These are phyloP conservation scores for Eucriotettix oculatus DNA, from an alignment of 2,888 invertebrate genomes.

Conservation along the genomic window DNA sequence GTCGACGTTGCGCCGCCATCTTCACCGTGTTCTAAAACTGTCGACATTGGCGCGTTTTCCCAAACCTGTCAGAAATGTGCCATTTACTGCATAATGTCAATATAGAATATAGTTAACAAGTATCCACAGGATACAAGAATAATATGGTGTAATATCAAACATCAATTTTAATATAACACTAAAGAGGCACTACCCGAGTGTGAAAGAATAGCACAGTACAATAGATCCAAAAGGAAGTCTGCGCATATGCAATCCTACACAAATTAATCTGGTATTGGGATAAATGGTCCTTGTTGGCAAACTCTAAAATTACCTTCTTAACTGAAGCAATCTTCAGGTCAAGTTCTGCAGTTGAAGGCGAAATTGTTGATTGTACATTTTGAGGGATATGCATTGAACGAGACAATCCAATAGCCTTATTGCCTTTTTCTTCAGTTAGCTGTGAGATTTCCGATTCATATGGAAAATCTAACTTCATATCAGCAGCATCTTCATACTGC, in stretches of 20 bases:
- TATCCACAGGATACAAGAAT: too few relatives aligned
- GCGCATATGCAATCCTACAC: neutral
- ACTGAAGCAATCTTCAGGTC: slow-evolving; percentile 89
- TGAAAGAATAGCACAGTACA: too few relatives aligned
- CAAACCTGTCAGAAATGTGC: slow-evolving; percentile 35
- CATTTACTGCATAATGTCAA: too few relatives aligned
- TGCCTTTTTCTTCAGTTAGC: slow-evolving; percentile 52
- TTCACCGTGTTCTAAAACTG: slow-evolving; percentile 20
- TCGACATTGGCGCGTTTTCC: slow-evolving; percentile 39
- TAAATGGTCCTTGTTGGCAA: too few relatives aligned
- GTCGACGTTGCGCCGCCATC: slow-evolving; percentile 17
- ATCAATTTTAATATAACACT: too few relatives aligned
- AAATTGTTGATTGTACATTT: slow-evolving; percentile 53
- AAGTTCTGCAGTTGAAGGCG: slow-evolving; percentile 72
- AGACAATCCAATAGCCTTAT: slow-evolving; percentile 34
- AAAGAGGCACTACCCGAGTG: too few relatives aligned
- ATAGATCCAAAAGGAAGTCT: neutral
- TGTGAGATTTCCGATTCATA: slow-evolving; percentile 71
- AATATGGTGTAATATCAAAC: too few relatives aligned
- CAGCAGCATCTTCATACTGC: slow-evolving; percentile 51
- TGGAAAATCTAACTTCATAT: slow-evolving; percentile 81
- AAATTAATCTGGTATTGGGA: too few relatives aligned
- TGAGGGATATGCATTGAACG: slow-evolving; percentile 39
- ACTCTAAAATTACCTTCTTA: slow-evolving; percentile 41
- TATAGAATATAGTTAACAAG: too few relatives aligned